Conservation (phyloP, 2,113 vertebrate species). For the Prunella fulvescens region DNA sequence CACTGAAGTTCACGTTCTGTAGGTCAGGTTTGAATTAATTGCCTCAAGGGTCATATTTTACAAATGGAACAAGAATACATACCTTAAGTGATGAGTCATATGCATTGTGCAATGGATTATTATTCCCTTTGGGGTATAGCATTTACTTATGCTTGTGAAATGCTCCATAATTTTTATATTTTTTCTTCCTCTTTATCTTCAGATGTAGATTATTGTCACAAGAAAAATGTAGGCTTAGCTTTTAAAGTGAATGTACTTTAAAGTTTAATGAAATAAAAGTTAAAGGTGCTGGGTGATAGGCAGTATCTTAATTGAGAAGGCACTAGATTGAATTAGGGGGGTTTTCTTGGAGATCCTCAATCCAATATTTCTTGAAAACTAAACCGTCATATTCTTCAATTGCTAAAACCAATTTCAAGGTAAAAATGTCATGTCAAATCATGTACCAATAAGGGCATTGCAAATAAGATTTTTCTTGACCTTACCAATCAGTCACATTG, state of each 20-base stretch:
- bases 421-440: constrained; percentile 81
- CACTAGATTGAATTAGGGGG: constrained; percentile 73
- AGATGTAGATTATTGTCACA: background rate
- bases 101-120: constrained; percentile 38
- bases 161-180: constrained; percentile 3
- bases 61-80: constrained; percentile 41
- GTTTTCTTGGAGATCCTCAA: constrained; percentile 70
- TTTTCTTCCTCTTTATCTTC: constrained; percentile 4
- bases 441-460: constrained; percentile 75
- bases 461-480: constrained; percentile 81
- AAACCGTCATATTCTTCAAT: constrained; percentile 75
- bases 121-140: constrained; percentile 8
- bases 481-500: constrained; percentile 79
- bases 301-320: constrained; percentile 68
- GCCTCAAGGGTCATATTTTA: constrained; percentile 51
- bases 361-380: constrained; percentile 77
- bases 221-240: background rate
- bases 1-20: constrained; percentile 47
- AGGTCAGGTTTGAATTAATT: constrained; percentile 62
- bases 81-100: constrained; percentile 49
- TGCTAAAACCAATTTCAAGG: constrained; percentile 77
- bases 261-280: constrained; percentile 65
- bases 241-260: constrained; percentile 31
- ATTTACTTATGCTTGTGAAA: constrained; percentile 44
- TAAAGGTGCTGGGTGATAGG: constrained; percentile 57